phyloP scores from a whole-genome alignment of 2,888 invertebrate genomes.

The Charanyca ferruginea region DNA sequence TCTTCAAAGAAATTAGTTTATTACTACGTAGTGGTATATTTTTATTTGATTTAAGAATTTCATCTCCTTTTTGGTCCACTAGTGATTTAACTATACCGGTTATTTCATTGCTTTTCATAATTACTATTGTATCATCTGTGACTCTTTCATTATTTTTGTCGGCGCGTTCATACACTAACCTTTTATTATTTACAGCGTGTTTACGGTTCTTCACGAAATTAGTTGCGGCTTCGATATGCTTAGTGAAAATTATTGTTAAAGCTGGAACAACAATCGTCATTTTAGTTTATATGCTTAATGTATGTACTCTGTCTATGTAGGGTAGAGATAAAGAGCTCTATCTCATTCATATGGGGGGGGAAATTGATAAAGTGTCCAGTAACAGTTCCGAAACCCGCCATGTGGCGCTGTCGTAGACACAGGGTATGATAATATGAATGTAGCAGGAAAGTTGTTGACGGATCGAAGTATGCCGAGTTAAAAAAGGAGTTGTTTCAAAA shows the following conservation, averaged over 20 bases:
- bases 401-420: no score
- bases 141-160: not conserved
- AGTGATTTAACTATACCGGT: not conserved
- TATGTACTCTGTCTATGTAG: no score
- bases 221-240: not conserved
- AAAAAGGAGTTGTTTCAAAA: no score
- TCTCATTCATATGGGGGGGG: no score
- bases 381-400: no score
- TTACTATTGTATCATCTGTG: not conserved
- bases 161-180: not conserved
- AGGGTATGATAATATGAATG: no score
- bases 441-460: no score
- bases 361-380: no score
- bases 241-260: conserved; percentile 9
- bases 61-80: not conserved
- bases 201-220: not conserved
- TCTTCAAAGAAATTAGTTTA: not conserved
- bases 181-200: not conserved
- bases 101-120: not conserved
- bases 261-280: conserved; percentile 6
- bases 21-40: not conserved
- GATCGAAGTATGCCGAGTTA: no score
- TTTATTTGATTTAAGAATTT: not conserved
- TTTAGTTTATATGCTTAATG: no score
- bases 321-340: no score